Evolutionary conservation across 2,113 vertebrate genomes (phyloP), one percentile per base, ranked within the genome.

Genomic region (Ancistrus triradiatus): DNA sequence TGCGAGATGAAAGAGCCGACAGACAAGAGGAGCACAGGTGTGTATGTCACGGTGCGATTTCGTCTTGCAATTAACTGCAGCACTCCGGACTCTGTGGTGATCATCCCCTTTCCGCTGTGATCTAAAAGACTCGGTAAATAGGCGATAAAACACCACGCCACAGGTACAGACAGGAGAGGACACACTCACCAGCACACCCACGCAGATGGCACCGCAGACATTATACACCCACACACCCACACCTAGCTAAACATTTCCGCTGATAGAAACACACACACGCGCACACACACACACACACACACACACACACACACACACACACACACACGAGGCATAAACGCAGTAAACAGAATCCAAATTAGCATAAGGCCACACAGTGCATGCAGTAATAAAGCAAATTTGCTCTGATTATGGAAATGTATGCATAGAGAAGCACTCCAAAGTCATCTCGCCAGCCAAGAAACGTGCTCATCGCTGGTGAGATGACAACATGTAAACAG

Each of bases 101-200:
- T 46, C 27, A 18, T 52, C 31, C 13, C 15, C 49, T 27, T 25
- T 40, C 78, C 15, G 66, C 78, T 80, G 75, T 68, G 80, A 58
- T 77, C 66, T 59, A 63, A 72, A 78, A 72, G 14, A 59, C 68
- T 69, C 80, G 77, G 85, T 79, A 81, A 77, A 81, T 55, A 65
- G 71, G 57, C 72, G 6, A 72, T 25, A 27, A 44, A 75, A 76
- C 73, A 72, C 73, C 68, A 60, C 66, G 46, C 75, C 33, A 63
- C 60, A 71, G 57, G 66, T 52, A 47, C n/a, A 33, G 11, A 50
- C 44, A n/a, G 38, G 14, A 42, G 2, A 5, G 48, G 21, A 67
- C 55, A 63, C 8, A 40, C 33, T 22, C 8, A 38, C 28, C 35
- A 50, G 5, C 43, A 46, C 43, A 46, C 15, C 15, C 13, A 38